Evolutionary conservation across 2,113 vertebrate species (phyloP).

Genomic region (Urocolius indicus): DNA sequence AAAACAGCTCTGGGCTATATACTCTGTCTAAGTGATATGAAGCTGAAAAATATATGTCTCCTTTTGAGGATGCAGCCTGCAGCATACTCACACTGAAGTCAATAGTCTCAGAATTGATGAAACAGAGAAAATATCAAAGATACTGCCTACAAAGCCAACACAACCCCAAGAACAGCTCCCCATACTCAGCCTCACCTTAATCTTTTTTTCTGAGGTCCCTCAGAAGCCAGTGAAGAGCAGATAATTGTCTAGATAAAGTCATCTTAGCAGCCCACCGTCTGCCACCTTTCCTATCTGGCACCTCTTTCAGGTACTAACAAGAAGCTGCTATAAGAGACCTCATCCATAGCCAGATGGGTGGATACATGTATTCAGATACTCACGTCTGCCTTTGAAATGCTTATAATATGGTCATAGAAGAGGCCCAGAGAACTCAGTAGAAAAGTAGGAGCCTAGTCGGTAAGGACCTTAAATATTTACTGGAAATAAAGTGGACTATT

Average conservation of each 20-base stretch:
- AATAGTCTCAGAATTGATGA: neutral
- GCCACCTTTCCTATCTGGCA: neutral
- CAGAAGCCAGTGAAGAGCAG: neutral
- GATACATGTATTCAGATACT: neutral
- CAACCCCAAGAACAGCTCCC: accelerated
- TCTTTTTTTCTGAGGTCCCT: neutral
- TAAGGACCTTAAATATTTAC: neutral
- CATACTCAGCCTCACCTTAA: accelerated
- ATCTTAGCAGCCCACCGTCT: neutral
- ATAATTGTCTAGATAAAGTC: neutral
- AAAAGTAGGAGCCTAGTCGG: neutral
- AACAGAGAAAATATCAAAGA: neutral
- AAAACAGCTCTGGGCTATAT: neutral
- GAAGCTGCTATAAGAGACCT: neutral
- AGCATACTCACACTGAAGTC: neutral
- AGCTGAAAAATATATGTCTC: neutral
- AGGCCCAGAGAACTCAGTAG: neutral
- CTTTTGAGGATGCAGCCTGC: neutral
- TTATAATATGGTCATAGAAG: neutral
- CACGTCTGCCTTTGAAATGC: neutral
- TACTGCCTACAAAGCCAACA: neutral
- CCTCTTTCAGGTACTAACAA: neutral
- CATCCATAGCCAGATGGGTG: neutral
- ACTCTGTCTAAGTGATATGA: neutral
- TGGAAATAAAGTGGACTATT: neutral